Evolutionary conservation across 2,797 vertebrate genomes (phyloP), one percentile per base, ranked within the genome.

Genomic region (Aldrovandia affinis): DNA sequence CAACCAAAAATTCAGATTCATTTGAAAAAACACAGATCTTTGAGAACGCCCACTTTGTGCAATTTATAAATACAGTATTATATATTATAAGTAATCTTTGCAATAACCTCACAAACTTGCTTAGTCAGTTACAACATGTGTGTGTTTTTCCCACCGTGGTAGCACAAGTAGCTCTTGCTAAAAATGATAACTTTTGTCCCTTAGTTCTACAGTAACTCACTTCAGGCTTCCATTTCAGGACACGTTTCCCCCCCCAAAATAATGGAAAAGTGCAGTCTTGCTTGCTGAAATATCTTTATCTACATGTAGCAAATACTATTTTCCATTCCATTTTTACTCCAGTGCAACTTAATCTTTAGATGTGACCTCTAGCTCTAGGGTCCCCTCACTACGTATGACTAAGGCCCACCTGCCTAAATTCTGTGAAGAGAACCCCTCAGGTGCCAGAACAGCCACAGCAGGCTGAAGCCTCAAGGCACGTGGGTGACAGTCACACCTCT

Each of bases 381-480:
- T 30, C 28, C 81, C 81, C 81, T 36, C 2, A 78, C 39, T 82
- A 44, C 75, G n/a, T 73, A 59, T 61, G 28, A 47, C 59, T 80
- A 57, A 91, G 81, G 86, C 83, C 82, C 81, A 86, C 89, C 83
- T 75, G n/a, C 73, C 86, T 14, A 80, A 84, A 83, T 81, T 87
- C 78, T 59, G 82, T 30, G 70, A 65, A 47, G 70, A 44, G 63
- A 70, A 59, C 61, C 63, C 57, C 36, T 15, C 50, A 42, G 33
- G 61, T 47, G 30, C 25, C 77, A 59, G 15, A n/a, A n/a, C 36
- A 61, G 8, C 59, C 86, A 87, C 88, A 86, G 82, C 90, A 85
- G 88, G 89, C 92, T 91, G 90, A 88, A 92, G 55, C 50, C 75
- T 52, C 80, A 94, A 95, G 93, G 94, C 94, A 95, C 94, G 90